Percentiles rank a stretch among this genome's conserved stretches.
These are phyloP conservation scores for Brachyhypopomus gauderio DNA, from an alignment of 2,113 vertebrate genomes.

Conservation along the genomic window DNA sequence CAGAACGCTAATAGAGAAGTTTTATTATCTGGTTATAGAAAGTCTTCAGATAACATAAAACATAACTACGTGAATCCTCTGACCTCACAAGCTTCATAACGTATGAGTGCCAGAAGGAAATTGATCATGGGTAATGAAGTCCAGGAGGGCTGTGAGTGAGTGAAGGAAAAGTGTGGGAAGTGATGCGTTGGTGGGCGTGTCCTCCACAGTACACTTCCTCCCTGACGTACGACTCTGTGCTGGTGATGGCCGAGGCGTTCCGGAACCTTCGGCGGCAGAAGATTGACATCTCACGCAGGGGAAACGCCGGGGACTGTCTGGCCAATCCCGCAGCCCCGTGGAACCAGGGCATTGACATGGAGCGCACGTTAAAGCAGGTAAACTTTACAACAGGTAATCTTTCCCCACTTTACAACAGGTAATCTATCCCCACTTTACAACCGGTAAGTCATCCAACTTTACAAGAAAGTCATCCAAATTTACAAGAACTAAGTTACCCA, in stretches of 20 bases:
- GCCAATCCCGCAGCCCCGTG: constrained; percentile 97
- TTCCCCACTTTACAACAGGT: background rate
- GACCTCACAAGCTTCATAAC: too few relatives aligned
- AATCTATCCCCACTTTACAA: background rate
- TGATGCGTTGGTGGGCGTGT: constrained; percentile 7
- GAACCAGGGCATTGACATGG: constrained; percentile 99
- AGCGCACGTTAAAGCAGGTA: constrained; percentile 98
- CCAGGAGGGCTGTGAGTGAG: constrained; percentile 1
- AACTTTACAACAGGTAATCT: constrained; percentile 3
- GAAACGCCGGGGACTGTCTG: constrained; percentile 97
- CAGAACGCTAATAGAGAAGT: too few relatives aligned
- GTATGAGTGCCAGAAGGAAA: too few relatives aligned
- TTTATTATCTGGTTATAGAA: too few relatives aligned
- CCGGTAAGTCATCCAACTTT: background rate
- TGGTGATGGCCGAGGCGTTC: constrained; percentile 98
- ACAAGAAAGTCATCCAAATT: constrained; percentile 61
- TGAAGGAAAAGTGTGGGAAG: background rate
- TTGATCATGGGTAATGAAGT: constrained; percentile 7
- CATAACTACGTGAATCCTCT: too few relatives aligned
- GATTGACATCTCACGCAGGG: constrained; percentile 96
- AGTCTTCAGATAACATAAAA: too few relatives aligned
- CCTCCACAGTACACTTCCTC: constrained; percentile 90
- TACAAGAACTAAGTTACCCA: constrained; percentile 85
- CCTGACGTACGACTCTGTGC: constrained; percentile 93
- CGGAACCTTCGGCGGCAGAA: constrained; percentile 94